Evolutionary conservation across 2,797 vertebrate genomes (phyloP).

Genomic region (Halcyon leucocephala): DNA sequence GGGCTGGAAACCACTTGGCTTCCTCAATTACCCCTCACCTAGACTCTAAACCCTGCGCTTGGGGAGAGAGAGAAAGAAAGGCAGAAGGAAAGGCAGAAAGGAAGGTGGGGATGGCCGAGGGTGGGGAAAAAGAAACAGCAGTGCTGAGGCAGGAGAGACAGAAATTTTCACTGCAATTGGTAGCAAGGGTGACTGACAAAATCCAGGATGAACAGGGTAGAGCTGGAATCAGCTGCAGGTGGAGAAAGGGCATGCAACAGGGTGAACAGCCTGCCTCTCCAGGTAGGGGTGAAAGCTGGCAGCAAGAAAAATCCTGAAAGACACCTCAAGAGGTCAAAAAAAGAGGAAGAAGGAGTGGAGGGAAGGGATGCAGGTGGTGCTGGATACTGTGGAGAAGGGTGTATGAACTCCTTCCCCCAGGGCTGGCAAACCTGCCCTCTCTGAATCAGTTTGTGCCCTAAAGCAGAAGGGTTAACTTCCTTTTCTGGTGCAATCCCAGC

Average conservation of each 20-base stretch:
- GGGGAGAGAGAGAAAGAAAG: not conserved
- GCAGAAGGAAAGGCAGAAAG: not conserved
- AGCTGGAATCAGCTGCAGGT: not conserved
- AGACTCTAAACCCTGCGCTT: not conserved
- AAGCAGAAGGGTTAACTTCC: conserved; percentile 11
- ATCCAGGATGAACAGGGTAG: not conserved
- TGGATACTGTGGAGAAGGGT: not conserved
- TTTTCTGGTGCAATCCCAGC: not conserved
- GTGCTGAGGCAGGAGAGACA: rapidly evolving
- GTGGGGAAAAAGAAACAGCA: not conserved
- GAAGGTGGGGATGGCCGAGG: not conserved
- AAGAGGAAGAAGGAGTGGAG: not conserved
- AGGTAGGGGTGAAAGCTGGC: not conserved
- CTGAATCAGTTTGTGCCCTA: not conserved
- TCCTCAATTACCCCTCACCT: not conserved
- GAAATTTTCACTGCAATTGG: not conserved
- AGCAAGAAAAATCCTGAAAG: not conserved
- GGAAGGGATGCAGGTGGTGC: not conserved
- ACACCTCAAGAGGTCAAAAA: not conserved
- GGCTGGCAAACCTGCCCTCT: not conserved
- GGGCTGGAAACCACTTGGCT: not conserved
- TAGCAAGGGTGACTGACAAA: not conserved
- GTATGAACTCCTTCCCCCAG: not conserved
- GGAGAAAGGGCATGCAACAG: not conserved
- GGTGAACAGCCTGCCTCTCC: not conserved